Conservation (phyloP, 2,797 vertebrate genomes). For the Pampus argenteus region DNA sequence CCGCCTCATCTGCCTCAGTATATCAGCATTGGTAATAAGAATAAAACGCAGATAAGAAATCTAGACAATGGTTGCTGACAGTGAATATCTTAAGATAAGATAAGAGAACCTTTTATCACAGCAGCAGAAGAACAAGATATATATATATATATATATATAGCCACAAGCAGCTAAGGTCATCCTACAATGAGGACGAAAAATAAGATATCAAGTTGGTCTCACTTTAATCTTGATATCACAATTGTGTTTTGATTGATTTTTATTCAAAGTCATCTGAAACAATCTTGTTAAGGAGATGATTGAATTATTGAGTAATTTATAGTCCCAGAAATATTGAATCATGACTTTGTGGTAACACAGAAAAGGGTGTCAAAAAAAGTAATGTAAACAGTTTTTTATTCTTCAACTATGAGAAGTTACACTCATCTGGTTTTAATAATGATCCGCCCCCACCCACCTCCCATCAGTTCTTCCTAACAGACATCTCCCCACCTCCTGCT, state of each 20-base stretch:
- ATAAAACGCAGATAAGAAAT: neutral
- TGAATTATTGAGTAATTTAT: neutral
- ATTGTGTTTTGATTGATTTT: neutral
- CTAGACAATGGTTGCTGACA: neutral
- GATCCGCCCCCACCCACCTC: conserved; percentile 34
- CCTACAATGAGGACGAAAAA: neutral
- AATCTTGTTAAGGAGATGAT: neutral
- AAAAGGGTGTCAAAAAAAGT: neutral
- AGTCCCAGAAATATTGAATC: neutral
- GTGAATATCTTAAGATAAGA: neutral
- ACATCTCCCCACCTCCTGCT: conserved; percentile 40
- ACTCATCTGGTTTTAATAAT: conserved; percentile 79
- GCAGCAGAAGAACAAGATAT: too few species aligned
- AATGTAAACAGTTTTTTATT: conserved; percentile 12
- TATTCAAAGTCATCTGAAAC: neutral
- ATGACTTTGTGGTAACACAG: neutral
- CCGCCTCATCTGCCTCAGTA: neutral
- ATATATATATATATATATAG: too few species aligned
- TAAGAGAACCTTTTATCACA: neutral
- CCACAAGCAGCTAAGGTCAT: neutral
- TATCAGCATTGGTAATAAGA: conserved; percentile 21
- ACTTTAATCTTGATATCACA: neutral
- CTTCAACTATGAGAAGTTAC: neutral
- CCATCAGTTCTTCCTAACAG: conserved; percentile 48
- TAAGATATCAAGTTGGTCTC: too few species aligned